Evolutionary conservation across 2,113 vertebrate genomes (phyloP).

Genomic region (Steatornis caripensis): DNA sequence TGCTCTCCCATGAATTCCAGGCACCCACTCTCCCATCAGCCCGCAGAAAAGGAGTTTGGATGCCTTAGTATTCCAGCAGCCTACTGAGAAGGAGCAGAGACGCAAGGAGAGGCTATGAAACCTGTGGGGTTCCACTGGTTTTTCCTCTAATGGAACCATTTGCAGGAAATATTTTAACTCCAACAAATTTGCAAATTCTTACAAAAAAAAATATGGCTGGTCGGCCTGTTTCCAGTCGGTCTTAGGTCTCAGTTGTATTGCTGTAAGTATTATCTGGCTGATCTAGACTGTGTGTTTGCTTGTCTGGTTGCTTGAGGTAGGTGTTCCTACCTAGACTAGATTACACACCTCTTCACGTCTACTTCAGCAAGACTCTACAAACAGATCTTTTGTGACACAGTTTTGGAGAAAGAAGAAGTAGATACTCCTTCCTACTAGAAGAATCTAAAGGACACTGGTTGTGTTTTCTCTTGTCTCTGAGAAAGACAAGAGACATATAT

Average conservation of each 20-base stretch:
- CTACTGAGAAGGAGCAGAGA: neutral
- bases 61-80: neutral
- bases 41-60: neutral
- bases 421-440: neutral
- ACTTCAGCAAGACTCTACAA: neutral
- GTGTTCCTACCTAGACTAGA: neutral
- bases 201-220: neutral
- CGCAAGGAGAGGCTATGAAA: neutral
- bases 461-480: neutral
- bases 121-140: neutral
- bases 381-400: neutral
- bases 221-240: neutral
- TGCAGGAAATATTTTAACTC: neutral
- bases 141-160: neutral
- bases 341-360: neutral
- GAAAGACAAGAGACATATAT: neutral
- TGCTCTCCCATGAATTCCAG: neutral
- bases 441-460: neutral
- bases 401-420: neutral
- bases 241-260: neutral
- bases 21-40: neutral
- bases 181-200: neutral
- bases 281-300: neutral
- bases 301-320: neutral
- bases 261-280: neutral